Evolutionary conservation across 2,113 vertebrate species (phyloP), one percentile per base, ranked within the genome.

Genomic region (Rhynchomys soricoides): DNA sequence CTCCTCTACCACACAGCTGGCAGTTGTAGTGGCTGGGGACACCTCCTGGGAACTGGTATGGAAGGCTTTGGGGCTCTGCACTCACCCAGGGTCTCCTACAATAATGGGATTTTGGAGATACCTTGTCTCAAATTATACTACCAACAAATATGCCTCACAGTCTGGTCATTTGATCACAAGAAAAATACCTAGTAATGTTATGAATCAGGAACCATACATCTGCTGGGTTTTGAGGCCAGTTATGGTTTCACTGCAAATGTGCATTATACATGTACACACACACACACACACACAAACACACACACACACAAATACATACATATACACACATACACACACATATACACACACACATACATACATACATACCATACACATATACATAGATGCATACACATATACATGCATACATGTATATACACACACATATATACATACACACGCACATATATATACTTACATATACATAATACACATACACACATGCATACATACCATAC

Each of bases 21-120:
- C 94, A 93, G 96, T 73, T 2, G 1, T 0, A 24, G 97, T 98
- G 98, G 98, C 98, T 99, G 98, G 97, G 96, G 93, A 98, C 98
- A 98, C 98, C 98, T 97, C 98, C 59, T 81, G 83, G 94, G 94
- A 98, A 57, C 98, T 98, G 98, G 97, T 75, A 9, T n/a, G 52
- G 12, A 50, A 87, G 87, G 73, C 89, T 59, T 19, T 75, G 48
- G 37, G 62, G 43, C 86, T 64, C 57, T 86, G 87, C 90, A 77
- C 22, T 81, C n/a, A 57, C 43, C 31, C 92, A 64, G 81, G 37
- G 40, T 85, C 89, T 62, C 37, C 87, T 92, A 4, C 52, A 71
- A 6, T 34, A 55, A 82, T 7, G 5, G 57, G 1, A 2, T 24
- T 48, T 50, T 4, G 59, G 45, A 45, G 77, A 71, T 43, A 88